Percentiles rank a stretch among this genome's conserved stretches.
Conservation (phyloP, 2,888 invertebrate genomes). For the Ectemnius cavifrons region DNA sequence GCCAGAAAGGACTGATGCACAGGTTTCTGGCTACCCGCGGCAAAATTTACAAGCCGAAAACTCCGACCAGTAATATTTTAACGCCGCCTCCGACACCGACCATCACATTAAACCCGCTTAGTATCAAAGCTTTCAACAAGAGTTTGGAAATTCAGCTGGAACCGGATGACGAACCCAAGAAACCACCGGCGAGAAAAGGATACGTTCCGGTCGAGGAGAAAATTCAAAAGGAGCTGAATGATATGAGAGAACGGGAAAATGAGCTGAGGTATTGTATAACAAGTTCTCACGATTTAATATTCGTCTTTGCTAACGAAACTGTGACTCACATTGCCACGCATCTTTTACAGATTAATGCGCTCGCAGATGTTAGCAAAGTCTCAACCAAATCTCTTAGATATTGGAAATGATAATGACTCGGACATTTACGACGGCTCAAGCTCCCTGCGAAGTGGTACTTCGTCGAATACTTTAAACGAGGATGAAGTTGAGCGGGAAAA, state of each 20-base stretch:
- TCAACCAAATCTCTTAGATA: slow-evolving; percentile 77
- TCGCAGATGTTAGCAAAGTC: slow-evolving; percentile 77
- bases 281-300: not conserved
- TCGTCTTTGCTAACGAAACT: not conserved
- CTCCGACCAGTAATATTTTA: slow-evolving; percentile 47
- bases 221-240: slow-evolving; percentile 91
- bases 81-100: slow-evolving; percentile 62
- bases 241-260: slow-evolving; percentile 90
- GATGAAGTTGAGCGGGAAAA: slow-evolving; percentile 71
- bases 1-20: slow-evolving; percentile 90
- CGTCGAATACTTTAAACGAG: slow-evolving; percentile 72
- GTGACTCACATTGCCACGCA: not conserved
- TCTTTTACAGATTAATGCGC: slow-evolving; percentile 73
- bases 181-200: slow-evolving; percentile 84
- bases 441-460: slow-evolving; percentile 71
- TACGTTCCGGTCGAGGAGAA: slow-evolving; percentile 92
- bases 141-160: slow-evolving; percentile 64
- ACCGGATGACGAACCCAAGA: slow-evolving; percentile 67
- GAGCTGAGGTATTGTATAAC: slow-evolving; percentile 82
- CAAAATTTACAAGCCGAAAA: slow-evolving; percentile 79
- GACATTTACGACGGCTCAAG: slow-evolving; percentile 73
- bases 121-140: slow-evolving; percentile 66
- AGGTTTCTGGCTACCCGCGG: slow-evolving; percentile 88
- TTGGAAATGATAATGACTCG: slow-evolving; percentile 74
- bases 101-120: slow-evolving; percentile 65